A percentile compares a stretch with the other conserved stretches of the same genome.
phyloP scores from a whole-genome alignment of 2,113 vertebrate genomes.

The Oreochromis niloticus region DNA sequence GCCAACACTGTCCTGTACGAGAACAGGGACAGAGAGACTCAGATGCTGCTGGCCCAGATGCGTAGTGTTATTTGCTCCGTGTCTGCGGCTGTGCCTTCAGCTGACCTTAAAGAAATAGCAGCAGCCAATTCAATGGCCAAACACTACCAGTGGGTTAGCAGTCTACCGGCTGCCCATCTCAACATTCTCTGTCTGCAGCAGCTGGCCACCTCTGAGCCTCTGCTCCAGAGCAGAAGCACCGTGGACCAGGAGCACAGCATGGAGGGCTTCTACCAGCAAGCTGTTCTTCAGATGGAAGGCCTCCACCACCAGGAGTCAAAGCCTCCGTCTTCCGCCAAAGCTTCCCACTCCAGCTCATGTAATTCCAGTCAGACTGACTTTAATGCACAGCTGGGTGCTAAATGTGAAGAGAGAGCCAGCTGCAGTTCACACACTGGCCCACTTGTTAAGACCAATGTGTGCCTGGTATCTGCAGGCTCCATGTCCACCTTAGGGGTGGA shows the following conservation, averaged over 20 bases:
- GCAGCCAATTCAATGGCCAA: constrained; percentile 49
- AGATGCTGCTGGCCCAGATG: constrained; percentile 83
- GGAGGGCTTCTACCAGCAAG: constrained; percentile 45
- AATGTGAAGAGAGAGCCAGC: constrained; percentile 32
- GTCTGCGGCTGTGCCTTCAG: constrained; percentile 64
- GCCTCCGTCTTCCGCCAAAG: constrained; percentile 53
- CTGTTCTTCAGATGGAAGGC: constrained; percentile 53
- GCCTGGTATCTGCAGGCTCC: constrained; percentile 53
- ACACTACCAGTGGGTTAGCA: constrained; percentile 65
- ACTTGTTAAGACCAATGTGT: constrained; percentile 64
- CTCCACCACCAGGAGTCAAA: constrained; percentile 71
- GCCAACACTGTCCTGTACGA: constrained; percentile 97
- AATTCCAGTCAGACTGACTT: constrained; percentile 59
- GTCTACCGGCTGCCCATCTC: constrained; percentile 60
- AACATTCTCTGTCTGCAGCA: constrained; percentile 69
- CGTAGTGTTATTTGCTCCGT: constrained; percentile 79
- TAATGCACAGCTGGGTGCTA: not conserved
- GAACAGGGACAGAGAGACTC: constrained; percentile 92
- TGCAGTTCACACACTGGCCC: constrained; percentile 34
- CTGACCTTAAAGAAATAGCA: constrained; percentile 58
- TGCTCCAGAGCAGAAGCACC: constrained; percentile 49
- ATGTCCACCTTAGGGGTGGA: constrained; percentile 2
- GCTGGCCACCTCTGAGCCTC: constrained; percentile 72
- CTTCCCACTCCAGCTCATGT: constrained; percentile 62
- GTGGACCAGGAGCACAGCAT: constrained; percentile 37